Percentiles rank a stretch among this genome's conserved stretches.
These are phyloP conservation scores for Chinchilla lanigera DNA, from an alignment of 2,113 vertebrate species.

Conservation along the genomic window DNA sequence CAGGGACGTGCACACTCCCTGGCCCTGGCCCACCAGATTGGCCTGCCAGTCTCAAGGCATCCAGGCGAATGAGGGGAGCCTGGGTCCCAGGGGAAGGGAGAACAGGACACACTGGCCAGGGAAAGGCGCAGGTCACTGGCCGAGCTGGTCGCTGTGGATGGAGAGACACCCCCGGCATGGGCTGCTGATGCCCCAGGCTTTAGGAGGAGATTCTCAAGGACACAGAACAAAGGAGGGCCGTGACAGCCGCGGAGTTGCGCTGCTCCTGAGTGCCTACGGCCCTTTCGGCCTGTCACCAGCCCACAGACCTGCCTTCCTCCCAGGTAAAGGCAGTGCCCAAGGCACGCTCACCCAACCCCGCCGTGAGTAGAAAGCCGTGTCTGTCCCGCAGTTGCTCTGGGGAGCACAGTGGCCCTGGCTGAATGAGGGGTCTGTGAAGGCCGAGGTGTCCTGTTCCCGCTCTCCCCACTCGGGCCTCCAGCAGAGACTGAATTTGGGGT, in stretches of 20 bases:
- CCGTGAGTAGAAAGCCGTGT: background rate
- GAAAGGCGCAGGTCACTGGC: conserved; percentile 49
- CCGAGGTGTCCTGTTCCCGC: background rate
- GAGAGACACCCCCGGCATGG: conserved; percentile 2
- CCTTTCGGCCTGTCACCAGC: background rate
- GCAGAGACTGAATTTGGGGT: background rate
- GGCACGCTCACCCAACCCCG: background rate
- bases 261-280: background rate
- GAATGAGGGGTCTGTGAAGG: background rate
- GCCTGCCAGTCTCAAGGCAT: background rate
- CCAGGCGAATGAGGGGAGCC: background rate
- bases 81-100: background rate
- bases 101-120: conserved; percentile 14
- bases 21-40: background rate
- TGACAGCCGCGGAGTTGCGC: background rate
- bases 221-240: background rate
- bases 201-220: conserved; percentile 41
- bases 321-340: background rate
- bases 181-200: background rate
- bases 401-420: background rate
- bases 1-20: background rate
- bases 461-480: background rate
- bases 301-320: background rate
- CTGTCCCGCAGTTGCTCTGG: background rate
- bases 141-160: conserved; percentile 29